Evolutionary conservation across 2,888 invertebrate species (phyloP).

Genomic region (Elmis aenea): DNA sequence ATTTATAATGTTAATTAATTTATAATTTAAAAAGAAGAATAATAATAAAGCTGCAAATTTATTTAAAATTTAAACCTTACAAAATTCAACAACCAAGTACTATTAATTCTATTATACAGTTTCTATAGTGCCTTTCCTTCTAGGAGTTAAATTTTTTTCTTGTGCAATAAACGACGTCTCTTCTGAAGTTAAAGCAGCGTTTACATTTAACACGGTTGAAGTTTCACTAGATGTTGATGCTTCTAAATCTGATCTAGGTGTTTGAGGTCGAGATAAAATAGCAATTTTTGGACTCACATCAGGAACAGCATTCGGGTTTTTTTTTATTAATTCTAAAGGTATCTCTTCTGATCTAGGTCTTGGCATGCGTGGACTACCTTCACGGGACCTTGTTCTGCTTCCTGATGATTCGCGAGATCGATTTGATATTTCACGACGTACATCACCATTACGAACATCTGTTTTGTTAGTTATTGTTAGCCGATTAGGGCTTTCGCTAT

Average conservation of each 20-base stretch:
- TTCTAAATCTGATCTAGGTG: conserved; percentile 33
- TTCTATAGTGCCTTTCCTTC: conserved; percentile 48
- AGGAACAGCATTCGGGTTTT: conserved; percentile 50
- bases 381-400: conserved; percentile 55
- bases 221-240: conserved; percentile 18
- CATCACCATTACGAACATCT: conserved; percentile 23
- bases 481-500: conserved; percentile 36
- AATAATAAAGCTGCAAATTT: neutral
- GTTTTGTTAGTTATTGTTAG: conserved; percentile 24
- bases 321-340: conserved; percentile 72
- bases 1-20: conserved; percentile 1
- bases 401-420: conserved; percentile 33
- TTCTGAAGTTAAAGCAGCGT: conserved; percentile 52
- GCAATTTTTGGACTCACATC: conserved; percentile 43
- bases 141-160: conserved; percentile 40
- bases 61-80: neutral
- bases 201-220: conserved; percentile 29
- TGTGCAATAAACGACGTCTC: conserved; percentile 75
- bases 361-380: conserved; percentile 67
- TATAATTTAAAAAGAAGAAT: conserved; percentile 1
- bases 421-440: conserved; percentile 20
- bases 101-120: conserved; percentile 43
- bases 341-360: conserved; percentile 75
- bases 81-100: neutral
- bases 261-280: conserved; percentile 46